These are phyloP conservation scores for Pollenia labialis DNA, from an alignment of 2,888 invertebrate genomes.

Conservation along the genomic window DNA sequence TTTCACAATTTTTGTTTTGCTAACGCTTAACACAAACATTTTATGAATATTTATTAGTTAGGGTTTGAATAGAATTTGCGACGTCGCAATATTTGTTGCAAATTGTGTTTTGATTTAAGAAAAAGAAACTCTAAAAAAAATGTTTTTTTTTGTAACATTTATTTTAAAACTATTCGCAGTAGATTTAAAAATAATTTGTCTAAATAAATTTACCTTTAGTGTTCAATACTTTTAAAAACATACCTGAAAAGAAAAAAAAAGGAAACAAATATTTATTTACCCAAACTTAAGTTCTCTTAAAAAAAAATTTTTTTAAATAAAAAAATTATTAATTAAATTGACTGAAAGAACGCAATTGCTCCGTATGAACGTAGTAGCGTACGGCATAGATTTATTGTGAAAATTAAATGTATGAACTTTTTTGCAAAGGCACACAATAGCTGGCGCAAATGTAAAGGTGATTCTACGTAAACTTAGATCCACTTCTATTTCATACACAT, in stretches of 20 bases:
- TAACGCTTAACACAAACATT: background rate
- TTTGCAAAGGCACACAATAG: too few relatives aligned
- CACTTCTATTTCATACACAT: too few relatives aligned
- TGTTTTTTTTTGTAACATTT: background rate
- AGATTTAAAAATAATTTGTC: background rate
- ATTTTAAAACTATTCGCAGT: background rate
- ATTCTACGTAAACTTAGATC: too few relatives aligned
- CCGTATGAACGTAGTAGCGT: too few relatives aligned
- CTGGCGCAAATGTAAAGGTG: too few relatives aligned
- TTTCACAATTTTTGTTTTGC: background rate
- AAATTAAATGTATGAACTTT: too few relatives aligned
- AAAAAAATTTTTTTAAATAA: too few relatives aligned
- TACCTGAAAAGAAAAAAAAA: constrained; percentile 7
- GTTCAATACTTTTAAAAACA: background rate
- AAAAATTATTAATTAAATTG: too few relatives aligned
- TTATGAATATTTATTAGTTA: constrained; percentile 35
- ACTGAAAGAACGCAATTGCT: too few relatives aligned
- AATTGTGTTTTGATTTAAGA: constrained; percentile 1
- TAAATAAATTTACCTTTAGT: constrained; percentile 6
- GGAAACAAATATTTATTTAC: background rate
- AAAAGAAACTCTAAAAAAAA: background rate
- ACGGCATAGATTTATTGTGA: too few relatives aligned
- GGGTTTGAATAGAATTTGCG: background rate
- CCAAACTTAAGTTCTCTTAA: too few relatives aligned
- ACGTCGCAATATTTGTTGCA: background rate